Base-by-base conservation (phyloP, 2,113 vertebrate species). In the Athene cunicularia region DNA sequence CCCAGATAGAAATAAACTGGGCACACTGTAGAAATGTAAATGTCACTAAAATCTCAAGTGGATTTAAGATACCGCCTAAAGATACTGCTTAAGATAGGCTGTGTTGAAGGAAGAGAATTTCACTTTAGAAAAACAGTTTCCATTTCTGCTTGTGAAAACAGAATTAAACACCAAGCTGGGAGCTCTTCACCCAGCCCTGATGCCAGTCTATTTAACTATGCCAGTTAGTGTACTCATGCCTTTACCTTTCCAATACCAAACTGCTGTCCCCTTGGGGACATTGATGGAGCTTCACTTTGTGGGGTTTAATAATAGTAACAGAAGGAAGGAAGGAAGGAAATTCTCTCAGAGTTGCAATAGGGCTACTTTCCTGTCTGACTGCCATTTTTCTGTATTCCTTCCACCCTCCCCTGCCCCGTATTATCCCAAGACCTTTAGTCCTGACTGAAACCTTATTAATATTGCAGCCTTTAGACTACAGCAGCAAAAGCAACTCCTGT, bases 11-110 rank as follows among this genome's bases (percentile, higher is more conserved):
- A 97, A 94, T 89, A 87, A 96, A 95, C 58, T 23, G 77, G 71
- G 72, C 24, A 62, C 14, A 2, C 45, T 76, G 84, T 45, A 85
- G 85, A 95, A 97, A 96, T 76, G 32, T 82, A 96, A 98, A 93
- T 93, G 86, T 80, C 82, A 85, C 39, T 63, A 66, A 88, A 94
- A 70, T 47, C 70, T 86, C 74, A 77, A 41, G 30, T n/a, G 84
- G 26, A 3, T 87, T 85, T 73, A 68, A 50, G 84, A 60, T 49
- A 41, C 24, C 49, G 50, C 75, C 79, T 63, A 39, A 39, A 50
- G 84, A 60, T 49, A 41, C 24, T 53, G 50, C 75, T 81, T 63
- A 39, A 39, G 39, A 39, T 39, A 93, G 66, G 27, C 28, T 72
- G 7, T 33, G 39, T 70, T 88, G 83, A 56, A 94, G 59, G 84